phyloP scores from a whole-genome alignment of 2,113 vertebrate genomes.

The Anoura caudifer region DNA sequence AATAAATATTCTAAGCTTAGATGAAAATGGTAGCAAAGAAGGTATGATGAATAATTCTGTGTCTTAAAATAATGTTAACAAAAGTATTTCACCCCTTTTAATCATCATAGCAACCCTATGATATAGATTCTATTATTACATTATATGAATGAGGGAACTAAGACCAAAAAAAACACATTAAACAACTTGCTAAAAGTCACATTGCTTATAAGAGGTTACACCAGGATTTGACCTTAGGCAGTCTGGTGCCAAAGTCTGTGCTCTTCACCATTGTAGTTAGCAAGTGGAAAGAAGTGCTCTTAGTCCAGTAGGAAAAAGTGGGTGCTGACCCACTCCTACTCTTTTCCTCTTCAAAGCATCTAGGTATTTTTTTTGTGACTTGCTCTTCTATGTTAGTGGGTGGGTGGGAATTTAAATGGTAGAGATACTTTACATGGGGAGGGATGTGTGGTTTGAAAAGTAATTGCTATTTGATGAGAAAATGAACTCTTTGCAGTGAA shows the following conservation, averaged over 20 bases:
- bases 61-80: background rate
- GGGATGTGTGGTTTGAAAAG: background rate
- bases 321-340: background rate
- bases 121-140: background rate
- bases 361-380: background rate
- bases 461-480: background rate
- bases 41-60: background rate
- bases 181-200: background rate
- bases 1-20: background rate
- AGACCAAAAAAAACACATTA: background rate
- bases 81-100: background rate
- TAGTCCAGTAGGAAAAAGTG: conserved; percentile 16
- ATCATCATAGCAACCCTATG: background rate
- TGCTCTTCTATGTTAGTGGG: background rate
- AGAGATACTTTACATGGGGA: background rate
- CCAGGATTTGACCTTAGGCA: background rate
- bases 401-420: background rate
- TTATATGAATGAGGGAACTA: background rate
- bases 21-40: background rate
- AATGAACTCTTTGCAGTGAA: conserved; percentile 17
- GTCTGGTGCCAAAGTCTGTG: background rate
- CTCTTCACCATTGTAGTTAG: background rate
- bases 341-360: background rate
- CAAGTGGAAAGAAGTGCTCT: background rate
- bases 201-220: background rate